phyloP scores from a whole-genome alignment of 1,140 invertebrate genomes.

The Euwallacea similis region DNA sequence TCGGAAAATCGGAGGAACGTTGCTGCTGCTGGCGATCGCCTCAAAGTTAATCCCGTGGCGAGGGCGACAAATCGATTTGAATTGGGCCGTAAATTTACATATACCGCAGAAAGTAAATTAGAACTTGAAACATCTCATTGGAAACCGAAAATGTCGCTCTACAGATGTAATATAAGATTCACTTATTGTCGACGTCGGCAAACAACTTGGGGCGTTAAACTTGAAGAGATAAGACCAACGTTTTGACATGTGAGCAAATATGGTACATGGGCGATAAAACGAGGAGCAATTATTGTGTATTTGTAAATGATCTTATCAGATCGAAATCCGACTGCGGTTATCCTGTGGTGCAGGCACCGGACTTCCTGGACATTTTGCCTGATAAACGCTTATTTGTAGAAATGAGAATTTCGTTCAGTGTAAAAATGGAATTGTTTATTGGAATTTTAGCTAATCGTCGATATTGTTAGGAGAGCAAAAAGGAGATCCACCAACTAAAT shows the following conservation, averaged over 20 bases:
- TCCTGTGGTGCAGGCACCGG: constrained; percentile 14
- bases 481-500: too few species aligned
- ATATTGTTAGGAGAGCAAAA: too few species aligned
- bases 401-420: too few species aligned
- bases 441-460: too few species aligned
- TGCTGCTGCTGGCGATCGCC: neutral
- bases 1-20: neutral
- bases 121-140: too few species aligned
- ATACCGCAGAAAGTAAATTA: too few species aligned
- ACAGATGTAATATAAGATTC: neutral
- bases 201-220: constrained; percentile 12
- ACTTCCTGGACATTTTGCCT: constrained; percentile 10
- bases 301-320: neutral
- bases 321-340: constrained; percentile 14
- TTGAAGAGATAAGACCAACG: neutral
- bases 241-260: constrained; percentile 4
- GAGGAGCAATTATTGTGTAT: constrained; percentile 3
- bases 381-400: too few species aligned
- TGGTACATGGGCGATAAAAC: neutral
- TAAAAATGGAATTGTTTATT: too few species aligned
- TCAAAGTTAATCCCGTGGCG: too few species aligned
- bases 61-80: too few species aligned
- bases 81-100: too few species aligned
- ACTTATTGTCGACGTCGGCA: constrained; percentile 1
- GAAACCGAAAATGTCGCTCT: too few species aligned